Evolutionary conservation across 2,113 vertebrate species (phyloP), one percentile per base, ranked within the genome.

Genomic region (Gymnogyps californianus): DNA sequence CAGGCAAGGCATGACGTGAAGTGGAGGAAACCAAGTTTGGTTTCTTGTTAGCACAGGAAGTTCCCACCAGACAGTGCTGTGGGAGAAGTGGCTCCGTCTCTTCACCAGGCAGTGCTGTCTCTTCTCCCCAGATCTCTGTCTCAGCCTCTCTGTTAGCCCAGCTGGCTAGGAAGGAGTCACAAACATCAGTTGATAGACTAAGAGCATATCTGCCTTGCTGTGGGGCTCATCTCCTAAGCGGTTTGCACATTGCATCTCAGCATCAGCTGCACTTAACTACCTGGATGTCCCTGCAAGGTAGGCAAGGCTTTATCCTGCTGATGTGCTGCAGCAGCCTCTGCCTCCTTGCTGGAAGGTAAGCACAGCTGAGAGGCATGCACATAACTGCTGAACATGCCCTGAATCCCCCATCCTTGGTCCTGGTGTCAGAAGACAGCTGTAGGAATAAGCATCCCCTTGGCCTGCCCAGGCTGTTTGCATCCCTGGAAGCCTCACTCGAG

Each of bases 351-450:
- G 67, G 71, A 36, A 69, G 54, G 54, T 51, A 47, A 77, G 54
- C 46, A 26, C 16, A 74, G 83, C 58, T 3, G 1, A 29, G 58
- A 77, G 72, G 16, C 10, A 6, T 4, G 0, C 0, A 0, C 0
- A 3, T 3, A 38, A 24, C 47, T 55, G 77, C 38, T 70, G 55
- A 67, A 3, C 11, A 0, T 65, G 49, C 57, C 66, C 67, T 6
- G 8, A 52, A 21, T 47, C 20, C 62, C 20, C 36, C 40, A 4
- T 49, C 49, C 40, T 40, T 61, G 38, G 3, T 65, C 21, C 69
- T 52, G 69, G 29, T 51, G 29, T 25, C 42, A 83, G 76, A 40
- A 88, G 9, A 58, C 40, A 26, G 65, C 42, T 71, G 29, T 13
- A 44, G 47, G 29, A 26, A 34, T n/a, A 42, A 91, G n/a, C 83